Evolutionary conservation across 2,888 invertebrate genomes (phyloP).

Genomic region (Lypha dubia): DNA sequence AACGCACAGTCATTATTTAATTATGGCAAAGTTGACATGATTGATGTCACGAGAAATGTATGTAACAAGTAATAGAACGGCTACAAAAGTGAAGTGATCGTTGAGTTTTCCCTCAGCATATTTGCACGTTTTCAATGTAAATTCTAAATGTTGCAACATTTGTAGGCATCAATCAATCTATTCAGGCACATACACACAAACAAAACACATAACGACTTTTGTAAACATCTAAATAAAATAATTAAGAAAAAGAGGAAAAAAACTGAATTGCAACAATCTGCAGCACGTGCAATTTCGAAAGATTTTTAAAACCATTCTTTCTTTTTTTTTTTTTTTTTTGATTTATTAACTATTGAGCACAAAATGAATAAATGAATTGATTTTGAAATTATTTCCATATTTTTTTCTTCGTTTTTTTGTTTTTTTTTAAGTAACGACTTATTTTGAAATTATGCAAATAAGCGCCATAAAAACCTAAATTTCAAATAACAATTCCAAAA

Average conservation of each 20-base stretch:
- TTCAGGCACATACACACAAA: background rate
- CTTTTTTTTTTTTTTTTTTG: constrained; percentile 41
- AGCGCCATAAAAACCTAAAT: constrained; percentile 60
- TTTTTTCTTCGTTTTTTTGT: background rate
- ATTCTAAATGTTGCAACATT: constrained; percentile 55
- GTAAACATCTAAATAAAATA: constrained; percentile 25
- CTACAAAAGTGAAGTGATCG: constrained; percentile 32
- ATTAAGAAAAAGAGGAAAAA: background rate
- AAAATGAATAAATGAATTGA: constrained; percentile 38
- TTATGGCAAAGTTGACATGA: constrained; percentile 61
- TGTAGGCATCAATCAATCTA: constrained; percentile 38
- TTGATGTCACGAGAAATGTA: constrained; percentile 68
- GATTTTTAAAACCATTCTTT: constrained; percentile 37
- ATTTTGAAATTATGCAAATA: constrained; percentile 68
- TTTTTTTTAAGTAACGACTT: constrained; percentile 54
- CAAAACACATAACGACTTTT: too few relatives aligned
- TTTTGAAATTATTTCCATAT: constrained; percentile 54
- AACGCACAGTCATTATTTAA: constrained; percentile 53
- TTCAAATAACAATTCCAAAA: constrained; percentile 32
- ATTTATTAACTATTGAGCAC: constrained; percentile 57
- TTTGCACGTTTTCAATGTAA: constrained; percentile 65
- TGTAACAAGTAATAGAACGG: constrained; percentile 48
- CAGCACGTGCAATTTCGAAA: constrained; percentile 68
- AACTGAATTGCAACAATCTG: constrained; percentile 39
- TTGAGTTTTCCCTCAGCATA: constrained; percentile 37